These are phyloP conservation scores for Heterodera schachtii DNA, from an alignment of 1,140 invertebrate species.

Conservation along the genomic window DNA sequence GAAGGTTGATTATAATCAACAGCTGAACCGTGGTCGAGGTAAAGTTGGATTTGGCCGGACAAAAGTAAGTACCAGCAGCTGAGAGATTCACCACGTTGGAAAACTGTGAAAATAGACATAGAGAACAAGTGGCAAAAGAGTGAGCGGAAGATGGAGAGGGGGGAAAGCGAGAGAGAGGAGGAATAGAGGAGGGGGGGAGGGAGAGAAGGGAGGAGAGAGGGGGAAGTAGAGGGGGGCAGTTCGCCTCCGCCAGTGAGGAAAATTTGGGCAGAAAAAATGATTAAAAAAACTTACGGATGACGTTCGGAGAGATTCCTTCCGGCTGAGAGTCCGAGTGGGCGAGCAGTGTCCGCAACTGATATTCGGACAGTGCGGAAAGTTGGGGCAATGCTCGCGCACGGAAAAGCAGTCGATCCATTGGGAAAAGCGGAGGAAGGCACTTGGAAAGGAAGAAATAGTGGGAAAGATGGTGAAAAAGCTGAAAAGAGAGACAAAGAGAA, in stretches of 20 bases:
- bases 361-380: constrained; percentile 45
- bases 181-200: too few relatives aligned
- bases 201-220: constrained; percentile 2
- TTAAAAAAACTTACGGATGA: constrained; percentile 52
- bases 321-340: constrained; percentile 49
- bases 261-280: not conserved
- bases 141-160: not conserved
- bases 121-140: not conserved
- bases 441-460: not conserved
- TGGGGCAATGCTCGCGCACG: constrained; percentile 20
- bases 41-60: constrained; percentile 61
- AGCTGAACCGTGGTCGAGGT: constrained; percentile 6
- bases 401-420: constrained; percentile 28
- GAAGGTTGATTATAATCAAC: too few relatives aligned
- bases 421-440: constrained; percentile 15
- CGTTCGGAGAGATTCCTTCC: constrained; percentile 42
- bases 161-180: too few relatives aligned
- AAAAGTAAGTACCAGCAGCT: constrained; percentile 59
- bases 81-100: constrained; percentile 52
- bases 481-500: not conserved
- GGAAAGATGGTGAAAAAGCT: not conserved
- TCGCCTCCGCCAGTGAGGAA: not conserved
- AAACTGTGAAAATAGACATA: constrained; percentile 46
- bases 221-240: not conserved
- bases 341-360: constrained; percentile 45